phyloP scores from a whole-genome alignment of 2,113 vertebrate genomes.

The Epinephelus moara region DNA sequence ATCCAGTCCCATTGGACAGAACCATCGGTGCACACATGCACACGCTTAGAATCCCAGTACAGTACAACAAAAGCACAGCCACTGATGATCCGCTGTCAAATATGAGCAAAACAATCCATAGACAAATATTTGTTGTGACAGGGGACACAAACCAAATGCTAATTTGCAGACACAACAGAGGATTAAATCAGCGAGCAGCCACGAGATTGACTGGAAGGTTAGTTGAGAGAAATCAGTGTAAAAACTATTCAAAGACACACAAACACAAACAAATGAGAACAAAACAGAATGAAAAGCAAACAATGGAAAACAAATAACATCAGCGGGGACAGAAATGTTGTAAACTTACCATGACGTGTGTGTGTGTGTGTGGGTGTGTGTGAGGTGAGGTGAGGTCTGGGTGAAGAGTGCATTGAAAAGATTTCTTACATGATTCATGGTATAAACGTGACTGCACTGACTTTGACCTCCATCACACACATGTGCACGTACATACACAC shows the following conservation, averaged over 20 bases:
- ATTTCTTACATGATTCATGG: slow-evolving; percentile 19
- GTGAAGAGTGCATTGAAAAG: slow-evolving; percentile 39
- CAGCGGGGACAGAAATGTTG: not conserved
- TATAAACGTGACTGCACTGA: not conserved
- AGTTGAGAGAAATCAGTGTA: slow-evolving; percentile 25
- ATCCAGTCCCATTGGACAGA: slow-evolving; percentile 42
- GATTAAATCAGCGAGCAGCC: slow-evolving; percentile 64
- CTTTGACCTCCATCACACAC: slow-evolving; percentile 12
- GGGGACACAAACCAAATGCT: slow-evolving; percentile 70
- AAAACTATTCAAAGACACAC: slow-evolving; percentile 35
- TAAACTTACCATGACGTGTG: slow-evolving; percentile 18
- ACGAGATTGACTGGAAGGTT: slow-evolving; percentile 64
- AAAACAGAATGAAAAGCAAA: slow-evolving; percentile 31
- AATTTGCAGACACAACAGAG: slow-evolving; percentile 65
- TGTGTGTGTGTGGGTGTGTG: not conserved
- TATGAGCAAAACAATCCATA: slow-evolving; percentile 71
- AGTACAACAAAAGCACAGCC: slow-evolving; percentile 51
- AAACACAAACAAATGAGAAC: slow-evolving; percentile 51
- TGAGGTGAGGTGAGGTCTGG: slow-evolving; percentile 38
- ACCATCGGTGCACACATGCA: slow-evolving; percentile 17
- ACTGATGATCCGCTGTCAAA: slow-evolving; percentile 70
- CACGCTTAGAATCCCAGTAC: slow-evolving; percentile 31
- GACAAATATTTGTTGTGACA: slow-evolving; percentile 78
- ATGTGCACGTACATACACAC: slow-evolving; percentile 1
- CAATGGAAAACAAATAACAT: slow-evolving; percentile 19